A percentile compares a stretch with the other conserved stretches of the same genome.
phyloP scores from a whole-genome alignment of 2,888 invertebrate genomes.

The Pediacus dermestoides region DNA sequence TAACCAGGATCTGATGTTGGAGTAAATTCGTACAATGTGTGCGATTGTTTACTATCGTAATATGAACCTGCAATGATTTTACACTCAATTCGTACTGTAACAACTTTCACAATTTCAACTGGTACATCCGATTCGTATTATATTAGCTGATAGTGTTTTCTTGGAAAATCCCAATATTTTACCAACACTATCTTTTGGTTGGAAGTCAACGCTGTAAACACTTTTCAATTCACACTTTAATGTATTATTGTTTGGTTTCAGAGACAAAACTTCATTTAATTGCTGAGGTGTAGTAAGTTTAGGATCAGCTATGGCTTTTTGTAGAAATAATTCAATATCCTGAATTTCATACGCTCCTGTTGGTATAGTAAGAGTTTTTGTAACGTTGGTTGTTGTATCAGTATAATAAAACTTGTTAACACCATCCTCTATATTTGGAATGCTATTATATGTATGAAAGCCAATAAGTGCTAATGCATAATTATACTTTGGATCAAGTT shows the following conservation, averaged over 20 bases:
- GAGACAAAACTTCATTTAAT: constrained; percentile 2
- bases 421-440: constrained; percentile 10
- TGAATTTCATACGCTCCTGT: constrained; percentile 8
- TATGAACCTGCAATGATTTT: constrained; percentile 1
- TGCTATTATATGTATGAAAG: too few relatives aligned
- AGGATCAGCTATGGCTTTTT: background rate
- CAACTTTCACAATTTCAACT: constrained; percentile 2
- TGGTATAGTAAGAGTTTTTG: constrained; percentile 5
- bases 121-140: constrained; percentile 3
- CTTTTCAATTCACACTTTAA: background rate
- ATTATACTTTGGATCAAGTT: constrained; percentile 11
- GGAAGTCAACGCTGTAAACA: background rate
- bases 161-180: background rate
- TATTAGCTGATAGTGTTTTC: background rate
- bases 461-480: too few relatives aligned
- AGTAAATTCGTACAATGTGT: constrained; percentile 2
- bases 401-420: constrained; percentile 16
- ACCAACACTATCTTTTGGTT: background rate
- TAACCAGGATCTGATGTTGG: constrained; percentile 1
- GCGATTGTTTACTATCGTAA: background rate
- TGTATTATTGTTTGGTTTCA: constrained; percentile 3
- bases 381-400: background rate
- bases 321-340: constrained; percentile 6
- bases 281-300: too few relatives aligned
- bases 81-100: constrained; percentile 1